A percentile compares a stretch with the other conserved stretches of the same genome.
Conservation (phyloP, 2,797 vertebrate species). For the Bucorvus abyssinicus region DNA sequence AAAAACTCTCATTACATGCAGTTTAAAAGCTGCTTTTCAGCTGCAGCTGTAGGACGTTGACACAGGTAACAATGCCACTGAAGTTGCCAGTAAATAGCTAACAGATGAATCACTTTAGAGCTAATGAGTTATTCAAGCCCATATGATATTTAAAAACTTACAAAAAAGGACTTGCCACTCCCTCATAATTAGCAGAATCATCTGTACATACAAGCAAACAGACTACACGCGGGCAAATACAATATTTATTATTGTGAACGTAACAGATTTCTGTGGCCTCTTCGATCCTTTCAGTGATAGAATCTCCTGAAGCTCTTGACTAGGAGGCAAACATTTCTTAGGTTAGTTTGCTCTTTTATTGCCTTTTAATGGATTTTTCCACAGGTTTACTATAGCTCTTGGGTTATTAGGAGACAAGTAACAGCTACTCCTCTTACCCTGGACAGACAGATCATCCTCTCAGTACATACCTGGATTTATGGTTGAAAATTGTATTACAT, state of each 20-base stretch:
- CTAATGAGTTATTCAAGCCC: slow-evolving; percentile 48
- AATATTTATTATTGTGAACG: not conserved
- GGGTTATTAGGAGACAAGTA: not conserved
- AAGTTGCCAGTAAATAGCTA: slow-evolving; percentile 39
- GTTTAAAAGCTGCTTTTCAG: not conserved
- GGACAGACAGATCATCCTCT: not conserved
- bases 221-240: not conserved
- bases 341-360: not conserved
- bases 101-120: slow-evolving; percentile 37
- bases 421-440: not conserved
- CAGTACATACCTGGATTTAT: not conserved
- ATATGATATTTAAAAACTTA: slow-evolving; percentile 3
- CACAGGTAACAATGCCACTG: slow-evolving; percentile 9
- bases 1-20: not conserved
- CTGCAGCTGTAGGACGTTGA: not conserved
- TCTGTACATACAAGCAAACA: not conserved
- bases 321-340: not conserved
- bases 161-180: slow-evolving; percentile 13
- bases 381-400: not conserved
- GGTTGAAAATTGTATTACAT: not conserved
- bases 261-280: not conserved
- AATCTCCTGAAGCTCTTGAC: not conserved
- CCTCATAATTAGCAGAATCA: not conserved
- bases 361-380: not conserved
- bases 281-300: not conserved